These are phyloP conservation scores for Catharus bicknelli DNA, from an alignment of 2,113 vertebrate genomes.

Conservation along the genomic window DNA sequence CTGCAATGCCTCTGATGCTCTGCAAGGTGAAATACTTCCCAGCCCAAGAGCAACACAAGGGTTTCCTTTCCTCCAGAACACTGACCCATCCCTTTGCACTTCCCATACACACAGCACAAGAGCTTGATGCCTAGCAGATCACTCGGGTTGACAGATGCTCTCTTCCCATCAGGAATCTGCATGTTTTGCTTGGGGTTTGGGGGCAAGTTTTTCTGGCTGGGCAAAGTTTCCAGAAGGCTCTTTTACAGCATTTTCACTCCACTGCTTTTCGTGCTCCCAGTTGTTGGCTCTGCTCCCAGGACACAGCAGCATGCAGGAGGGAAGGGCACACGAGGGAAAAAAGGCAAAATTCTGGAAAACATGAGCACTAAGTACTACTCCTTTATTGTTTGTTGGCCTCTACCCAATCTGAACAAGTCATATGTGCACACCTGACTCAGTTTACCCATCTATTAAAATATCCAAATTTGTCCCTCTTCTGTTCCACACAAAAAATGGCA, in stretches of 20 bases:
- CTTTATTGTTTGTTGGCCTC: neutral
- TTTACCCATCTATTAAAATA: neutral
- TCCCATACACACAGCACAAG: neutral
- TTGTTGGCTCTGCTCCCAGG: conserved; percentile 44
- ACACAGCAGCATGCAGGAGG: conserved; percentile 1
- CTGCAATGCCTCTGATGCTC: neutral
- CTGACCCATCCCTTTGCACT: rapidly evolving
- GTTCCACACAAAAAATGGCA: neutral
- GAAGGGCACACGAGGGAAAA: neutral
- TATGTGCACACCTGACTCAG: neutral
- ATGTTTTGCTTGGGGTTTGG: neutral
- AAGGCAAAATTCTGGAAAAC: neutral
- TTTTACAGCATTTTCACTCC: conserved; percentile 29
- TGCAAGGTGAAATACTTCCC: neutral
- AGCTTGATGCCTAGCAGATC: neutral
- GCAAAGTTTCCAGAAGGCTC: conserved; percentile 46
- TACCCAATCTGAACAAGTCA: neutral
- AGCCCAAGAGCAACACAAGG: neutral
- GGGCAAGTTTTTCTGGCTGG: conserved; percentile 26
- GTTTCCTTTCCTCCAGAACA: neutral
- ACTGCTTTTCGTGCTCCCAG: conserved; percentile 15
- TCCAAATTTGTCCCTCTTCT: neutral
- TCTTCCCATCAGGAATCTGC: neutral
- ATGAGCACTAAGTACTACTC: neutral
- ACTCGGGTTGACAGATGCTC: neutral